Base-by-base conservation (phyloP, 64 coral and sea anemone genomes). In the Dendrophyllia cribrosa region DNA sequence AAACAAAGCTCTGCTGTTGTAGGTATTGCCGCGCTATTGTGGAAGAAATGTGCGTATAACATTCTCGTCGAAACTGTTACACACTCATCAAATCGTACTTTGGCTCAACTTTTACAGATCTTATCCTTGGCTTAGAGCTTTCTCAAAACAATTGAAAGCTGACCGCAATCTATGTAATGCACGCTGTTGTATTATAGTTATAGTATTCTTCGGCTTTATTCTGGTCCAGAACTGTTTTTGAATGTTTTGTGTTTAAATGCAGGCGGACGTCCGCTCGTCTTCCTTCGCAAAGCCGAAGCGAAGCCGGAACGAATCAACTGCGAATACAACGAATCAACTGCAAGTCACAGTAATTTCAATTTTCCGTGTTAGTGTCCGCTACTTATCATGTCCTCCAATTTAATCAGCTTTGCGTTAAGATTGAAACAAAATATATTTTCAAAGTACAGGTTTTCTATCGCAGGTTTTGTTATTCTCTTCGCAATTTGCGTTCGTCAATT, bases 181-280 rank as follows among this genome's bases (percentile, higher is more conserved):
- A 5, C 56, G 1, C 3, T n/a, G 15, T 47, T 15, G 15, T 72
- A 64, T 8, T 21, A 48, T 67, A 63, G 21, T 68, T 50, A 3
- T 11, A 50, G 62, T 84, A 68, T 84, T n/a, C 16, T 70, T 50
- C 7, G 15, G 20, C 61, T 84, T 51, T 67, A 50, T 77, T 77
- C 20, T 23, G 61, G 12, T 19, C 14, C 61, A 55, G 20, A 22
- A 24, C 19, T 56, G 49, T 56, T 51, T 17, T 17, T 20, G 47
- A 74, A 15, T 7, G 11, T 10, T 46, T 47, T 52, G 47, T 76
- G 47, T 76, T 49, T 56, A 19, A 48, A 20, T 50, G 46, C 53
- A 51, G 9, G 46, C 72, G 75, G n/a, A 77, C 75, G 51, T 52
- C 75, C 75, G 75, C 19, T 77, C n/a, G 7, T 24, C 10, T 22